Conservation (phyloP, 2,113 vertebrate species). For the Microcebus tavaratra region DNA sequence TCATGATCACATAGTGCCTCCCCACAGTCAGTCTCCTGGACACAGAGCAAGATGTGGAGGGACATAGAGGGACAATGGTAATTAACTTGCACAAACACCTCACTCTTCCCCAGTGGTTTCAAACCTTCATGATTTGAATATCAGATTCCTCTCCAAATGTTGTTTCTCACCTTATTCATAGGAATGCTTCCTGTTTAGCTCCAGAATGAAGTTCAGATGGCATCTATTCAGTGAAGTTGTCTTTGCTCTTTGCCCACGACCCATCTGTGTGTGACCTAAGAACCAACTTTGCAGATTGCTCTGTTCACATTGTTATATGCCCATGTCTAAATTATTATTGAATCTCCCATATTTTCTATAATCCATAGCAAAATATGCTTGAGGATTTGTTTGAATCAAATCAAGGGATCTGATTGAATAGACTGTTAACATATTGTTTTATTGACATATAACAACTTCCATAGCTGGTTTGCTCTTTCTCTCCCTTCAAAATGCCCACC, state of each 20-base stretch:
- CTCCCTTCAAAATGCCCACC: background rate
- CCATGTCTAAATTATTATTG: background rate
- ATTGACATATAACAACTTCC: background rate
- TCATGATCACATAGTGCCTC: no score
- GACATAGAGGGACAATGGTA: background rate
- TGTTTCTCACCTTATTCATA: background rate
- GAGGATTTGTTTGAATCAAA: background rate
- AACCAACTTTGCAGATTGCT: background rate
- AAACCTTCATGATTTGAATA: background rate
- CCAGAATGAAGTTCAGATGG: background rate
- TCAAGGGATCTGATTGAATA: background rate
- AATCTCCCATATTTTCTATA: background rate
- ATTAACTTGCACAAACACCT: background rate
- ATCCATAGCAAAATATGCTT: background rate
- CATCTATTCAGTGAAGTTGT: background rate
- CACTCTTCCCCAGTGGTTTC: background rate
- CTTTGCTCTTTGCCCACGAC: background rate
- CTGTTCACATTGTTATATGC: background rate
- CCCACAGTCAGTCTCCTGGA: no score
- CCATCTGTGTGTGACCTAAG: background rate
- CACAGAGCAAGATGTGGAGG: background rate
- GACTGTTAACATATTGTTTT: background rate
- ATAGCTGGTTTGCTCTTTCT: background rate
- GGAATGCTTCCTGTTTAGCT: background rate
- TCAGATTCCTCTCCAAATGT: background rate